Conservation (phyloP, 1,140 invertebrate species). For the Anastrepha obliqua region DNA sequence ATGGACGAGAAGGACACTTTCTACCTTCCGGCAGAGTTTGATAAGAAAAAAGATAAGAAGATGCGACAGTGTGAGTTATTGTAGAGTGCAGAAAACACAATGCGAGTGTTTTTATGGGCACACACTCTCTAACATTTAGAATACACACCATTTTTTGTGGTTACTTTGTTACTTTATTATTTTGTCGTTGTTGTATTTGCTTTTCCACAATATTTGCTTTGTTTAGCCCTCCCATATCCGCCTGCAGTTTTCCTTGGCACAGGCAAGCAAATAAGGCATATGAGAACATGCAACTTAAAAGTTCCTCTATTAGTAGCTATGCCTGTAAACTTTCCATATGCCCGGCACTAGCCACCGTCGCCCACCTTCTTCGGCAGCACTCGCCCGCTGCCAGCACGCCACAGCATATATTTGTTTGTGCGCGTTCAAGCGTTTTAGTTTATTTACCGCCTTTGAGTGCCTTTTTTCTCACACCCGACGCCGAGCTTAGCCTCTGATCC, state of each 20-base stretch:
- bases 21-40: background rate
- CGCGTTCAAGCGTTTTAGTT: conserved; percentile 50
- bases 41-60: background rate
- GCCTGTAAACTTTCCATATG: background rate
- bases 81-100: background rate
- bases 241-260: background rate
- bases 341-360: too few relatives aligned
- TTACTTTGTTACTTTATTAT: conserved; percentile 13
- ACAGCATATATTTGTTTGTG: background rate
- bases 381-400: background rate
- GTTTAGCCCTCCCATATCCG: background rate
- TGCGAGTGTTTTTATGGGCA: background rate
- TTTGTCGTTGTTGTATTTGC: conserved; percentile 28
- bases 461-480: background rate
- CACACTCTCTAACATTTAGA: background rate
- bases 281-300: conserved; percentile 22
- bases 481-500: background rate
- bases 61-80: background rate
- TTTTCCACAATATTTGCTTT: conserved; percentile 33
- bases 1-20: background rate
- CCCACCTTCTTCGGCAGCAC: background rate
- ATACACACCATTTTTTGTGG: conserved; percentile 32
- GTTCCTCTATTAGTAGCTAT: conserved; percentile 8
- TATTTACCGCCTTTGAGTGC: conserved; percentile 39
- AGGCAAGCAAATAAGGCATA: conserved; percentile 28